Evolutionary conservation across 2,113 vertebrate genomes (phyloP), one percentile per base, ranked within the genome.

Genomic region (Plestiodon gilberti): DNA sequence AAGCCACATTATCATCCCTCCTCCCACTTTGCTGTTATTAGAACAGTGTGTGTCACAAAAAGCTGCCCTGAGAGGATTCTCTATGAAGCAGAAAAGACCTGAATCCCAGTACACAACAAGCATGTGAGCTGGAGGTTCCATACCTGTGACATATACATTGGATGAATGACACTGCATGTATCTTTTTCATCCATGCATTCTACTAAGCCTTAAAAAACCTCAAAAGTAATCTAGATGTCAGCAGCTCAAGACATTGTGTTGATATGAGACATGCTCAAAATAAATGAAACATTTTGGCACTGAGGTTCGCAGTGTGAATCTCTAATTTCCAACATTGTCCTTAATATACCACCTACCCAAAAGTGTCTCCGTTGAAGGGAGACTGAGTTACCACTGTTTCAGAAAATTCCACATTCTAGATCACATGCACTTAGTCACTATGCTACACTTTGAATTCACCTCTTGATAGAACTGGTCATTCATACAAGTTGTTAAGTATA

Each of bases 221-320:
- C 22, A 78, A 43, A 73, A 35, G 48, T 62, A 79, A 73, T 55
- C 55, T 73, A 43, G 17, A 62, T 55, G 25, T 73, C 55, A 73
- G 65, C 52, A 61, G 52, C n/a, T 61, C 64, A 88, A 28, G 59
- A 30, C 20, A 40, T 14, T 33, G 35, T 62, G 71, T 43, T 18
- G 77, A 77, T 79, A 74, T 11, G 30, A 62, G 55, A 80, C n/a
- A 11, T 80, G 22, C 18, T 40, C 59, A 40, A 79, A 71, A 35
- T 73, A 80, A 86, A 86, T 80, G 77, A 62, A 86, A 79, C 23
- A 62, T 86, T 85, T 57, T 75, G 55, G 28, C 35, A 61, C 61
- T 79, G 64, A 71, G 35, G 52, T 43, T 79, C 84, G 71, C 84
- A 86, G 77, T 55, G 79, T 70, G 84, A 86, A 79, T 62, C 55